Base-by-base conservation (phyloP, 1,140 invertebrate genomes). In the Anastrepha obliqua region DNA sequence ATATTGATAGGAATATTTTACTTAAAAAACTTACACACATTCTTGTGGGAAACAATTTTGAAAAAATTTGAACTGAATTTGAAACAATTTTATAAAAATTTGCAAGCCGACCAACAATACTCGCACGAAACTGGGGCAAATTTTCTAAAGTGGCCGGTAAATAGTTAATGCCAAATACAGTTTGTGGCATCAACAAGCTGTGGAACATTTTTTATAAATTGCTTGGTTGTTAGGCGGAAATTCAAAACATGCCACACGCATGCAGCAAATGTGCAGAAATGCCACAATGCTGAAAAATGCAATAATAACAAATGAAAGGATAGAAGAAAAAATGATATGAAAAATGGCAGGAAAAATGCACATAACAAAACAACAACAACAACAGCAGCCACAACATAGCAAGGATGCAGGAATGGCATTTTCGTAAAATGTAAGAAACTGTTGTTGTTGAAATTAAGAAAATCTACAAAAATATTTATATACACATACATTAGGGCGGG, bases 231-330 rank as follows among this genome's bases (percentile, higher is more conserved):
- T 81, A 55, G 74, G 51, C 74, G 74, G 74, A 81, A 55, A 81
- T 81, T 81, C 74, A 81, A 81, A 81, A 81, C 47, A 81, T 81
- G 74, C 74, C 74, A 81, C 74, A 81, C 47, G 74, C 74, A 81
- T 81, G 47, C 74, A 81, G 55, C 74, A 81, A 81, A 58, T 81
- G 74, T 81, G 20, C 47, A 81, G 55, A 58, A 29, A 81, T 78
- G 74, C 44, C 74, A 47, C 51, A 81, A 81, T 42, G 44, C 20
- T 47, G 47, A 47, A 55, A 81, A 81, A 78, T 78, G 11, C 47
- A 11, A 44, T 29, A 86, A 86, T 47, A 39, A 29, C 29, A 42
- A 15, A 15, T 62, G 11, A 44, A 86, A 64, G 62, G 15, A 29
- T n/a, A 58, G 58, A 62, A 86, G 20, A 17, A 85, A 51, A 85